Percentiles rank a stretch among this genome's conserved stretches.
Evolutionary conservation across 1,140 invertebrate genomes (phyloP).

Genomic region (Wasmannia auropunctata): DNA sequence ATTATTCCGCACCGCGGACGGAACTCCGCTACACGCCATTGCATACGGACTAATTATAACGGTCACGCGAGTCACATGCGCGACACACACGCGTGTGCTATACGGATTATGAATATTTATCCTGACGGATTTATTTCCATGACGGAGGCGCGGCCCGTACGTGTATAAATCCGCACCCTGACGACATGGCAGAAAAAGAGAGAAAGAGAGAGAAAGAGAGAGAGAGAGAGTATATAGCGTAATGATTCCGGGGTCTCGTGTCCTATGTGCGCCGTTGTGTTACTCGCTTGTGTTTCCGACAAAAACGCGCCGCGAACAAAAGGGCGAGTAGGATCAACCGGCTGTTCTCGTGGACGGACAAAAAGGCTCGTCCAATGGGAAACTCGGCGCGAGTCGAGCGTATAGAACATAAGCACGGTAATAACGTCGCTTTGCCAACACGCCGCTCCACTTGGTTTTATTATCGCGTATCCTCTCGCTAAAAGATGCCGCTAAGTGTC

Average conservation of each 20-base stretch:
- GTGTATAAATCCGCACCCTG: conserved; percentile 44
- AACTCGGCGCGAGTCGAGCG: conserved; percentile 16
- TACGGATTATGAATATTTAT: conserved; percentile 53
- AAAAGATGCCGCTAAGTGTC: conserved; percentile 37
- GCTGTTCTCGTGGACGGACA: conserved; percentile 38
- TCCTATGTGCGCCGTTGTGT: conserved; percentile 5
- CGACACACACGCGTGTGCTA: background rate
- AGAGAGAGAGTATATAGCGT: too few relatives aligned
- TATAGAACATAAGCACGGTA: conserved; percentile 46
- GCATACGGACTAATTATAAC: conserved; percentile 48
- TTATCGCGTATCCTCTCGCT: conserved; percentile 25
- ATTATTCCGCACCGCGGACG: conserved; percentile 19
- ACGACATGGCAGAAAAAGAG: background rate
- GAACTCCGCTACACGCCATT: background rate
- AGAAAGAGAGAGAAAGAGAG: too few relatives aligned
- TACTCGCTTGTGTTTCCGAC: conserved; percentile 36
- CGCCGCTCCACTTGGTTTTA: conserved; percentile 38
- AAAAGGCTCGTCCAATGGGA: conserved; percentile 49
- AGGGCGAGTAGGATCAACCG: conserved; percentile 32
- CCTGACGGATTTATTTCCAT: conserved; percentile 45
- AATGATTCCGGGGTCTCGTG: conserved; percentile 33
- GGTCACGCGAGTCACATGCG: conserved; percentile 43
- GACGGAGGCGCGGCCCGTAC: background rate
- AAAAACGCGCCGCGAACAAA: conserved; percentile 46
- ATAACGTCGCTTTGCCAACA: conserved; percentile 42